A percentile compares a stretch with the other conserved stretches of the same genome.
phyloP scores from a whole-genome alignment of 2,113 vertebrate genomes.

The Rhadina sibilatrix region DNA sequence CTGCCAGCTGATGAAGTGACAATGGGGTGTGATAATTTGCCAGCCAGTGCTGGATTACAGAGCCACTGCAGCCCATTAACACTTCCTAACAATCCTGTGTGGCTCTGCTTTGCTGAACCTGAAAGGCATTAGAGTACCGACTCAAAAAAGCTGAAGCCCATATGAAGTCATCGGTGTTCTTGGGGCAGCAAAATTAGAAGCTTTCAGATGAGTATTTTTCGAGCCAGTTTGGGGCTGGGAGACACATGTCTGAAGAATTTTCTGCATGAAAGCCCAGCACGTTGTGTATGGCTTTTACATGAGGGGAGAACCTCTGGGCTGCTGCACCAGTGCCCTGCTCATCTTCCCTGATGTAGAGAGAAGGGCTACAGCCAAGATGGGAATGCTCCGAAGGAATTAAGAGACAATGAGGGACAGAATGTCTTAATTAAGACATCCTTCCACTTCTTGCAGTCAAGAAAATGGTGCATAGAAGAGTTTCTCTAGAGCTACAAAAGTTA shows the following conservation, averaged over 20 bases:
- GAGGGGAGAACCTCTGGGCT: neutral
- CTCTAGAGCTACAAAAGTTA: neutral
- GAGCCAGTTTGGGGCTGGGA: neutral
- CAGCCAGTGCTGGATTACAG: neutral
- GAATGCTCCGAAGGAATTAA: neutral
- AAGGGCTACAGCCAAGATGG: neutral
- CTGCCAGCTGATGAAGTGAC: constrained; percentile 13
- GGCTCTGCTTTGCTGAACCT: neutral
- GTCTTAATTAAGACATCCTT: neutral
- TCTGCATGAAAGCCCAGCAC: neutral
- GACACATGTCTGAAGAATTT: neutral
- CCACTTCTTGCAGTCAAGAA: neutral
- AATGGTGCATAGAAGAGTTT: neutral
- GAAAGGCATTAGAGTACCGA: neutral
- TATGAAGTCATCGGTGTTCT: neutral
- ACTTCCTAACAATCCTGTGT: neutral
- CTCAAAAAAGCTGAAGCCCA: neutral
- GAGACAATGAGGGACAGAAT: neutral
- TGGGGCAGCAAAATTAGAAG: neutral
- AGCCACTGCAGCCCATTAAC: neutral
- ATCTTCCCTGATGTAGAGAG: neutral
- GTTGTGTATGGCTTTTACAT: rapidly evolving
- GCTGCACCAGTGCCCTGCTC: neutral
- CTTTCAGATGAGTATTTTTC: neutral
- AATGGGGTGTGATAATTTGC: neutral